phyloP scores from a whole-genome alignment of 2,797 vertebrate genomes.

The Melanotaenia maccullochi region DNA sequence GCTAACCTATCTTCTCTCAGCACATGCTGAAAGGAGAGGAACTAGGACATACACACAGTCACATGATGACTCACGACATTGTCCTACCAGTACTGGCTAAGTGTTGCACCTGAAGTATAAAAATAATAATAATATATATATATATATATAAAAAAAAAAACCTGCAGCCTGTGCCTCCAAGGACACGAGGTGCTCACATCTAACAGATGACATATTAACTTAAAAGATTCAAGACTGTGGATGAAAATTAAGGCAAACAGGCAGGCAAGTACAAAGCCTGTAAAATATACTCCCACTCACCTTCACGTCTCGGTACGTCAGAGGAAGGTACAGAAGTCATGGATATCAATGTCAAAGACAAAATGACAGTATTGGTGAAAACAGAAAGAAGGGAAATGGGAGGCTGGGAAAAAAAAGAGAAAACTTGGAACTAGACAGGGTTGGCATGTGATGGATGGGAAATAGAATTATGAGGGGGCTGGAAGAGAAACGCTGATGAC shows the following conservation, averaged over 20 bases:
- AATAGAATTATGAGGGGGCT: conserved; percentile 32
- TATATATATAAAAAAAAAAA: neutral
- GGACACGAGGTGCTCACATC: conserved; percentile 50
- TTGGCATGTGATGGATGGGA: conserved; percentile 45
- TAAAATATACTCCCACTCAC: conserved; percentile 78
- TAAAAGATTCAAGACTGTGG: conserved; percentile 19
- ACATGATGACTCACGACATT: conserved; percentile 68
- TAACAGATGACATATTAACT: conserved; percentile 46
- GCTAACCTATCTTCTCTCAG: conserved; percentile 13
- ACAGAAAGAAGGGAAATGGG: conserved; percentile 27
- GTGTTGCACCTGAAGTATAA: conserved; percentile 67
- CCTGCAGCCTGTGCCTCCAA: conserved; percentile 52
- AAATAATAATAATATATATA: neutral
- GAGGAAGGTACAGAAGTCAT: conserved; percentile 49
- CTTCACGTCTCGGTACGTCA: conserved; percentile 71
- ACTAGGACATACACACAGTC: conserved; percentile 51
- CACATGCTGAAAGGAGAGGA: conserved; percentile 37
- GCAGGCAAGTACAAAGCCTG: conserved; percentile 19
- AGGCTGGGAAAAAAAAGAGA: conserved; percentile 11
- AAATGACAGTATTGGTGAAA: conserved; percentile 22
- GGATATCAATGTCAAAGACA: conserved; percentile 49
- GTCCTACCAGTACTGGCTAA: conserved; percentile 42
- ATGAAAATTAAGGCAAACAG: conserved; percentile 5
- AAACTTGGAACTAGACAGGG: neutral
- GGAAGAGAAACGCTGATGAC: conserved; percentile 48